These are phyloP conservation scores for Drusus annulatus DNA, from an alignment of 1,140 invertebrate species.

Conservation along the genomic window DNA sequence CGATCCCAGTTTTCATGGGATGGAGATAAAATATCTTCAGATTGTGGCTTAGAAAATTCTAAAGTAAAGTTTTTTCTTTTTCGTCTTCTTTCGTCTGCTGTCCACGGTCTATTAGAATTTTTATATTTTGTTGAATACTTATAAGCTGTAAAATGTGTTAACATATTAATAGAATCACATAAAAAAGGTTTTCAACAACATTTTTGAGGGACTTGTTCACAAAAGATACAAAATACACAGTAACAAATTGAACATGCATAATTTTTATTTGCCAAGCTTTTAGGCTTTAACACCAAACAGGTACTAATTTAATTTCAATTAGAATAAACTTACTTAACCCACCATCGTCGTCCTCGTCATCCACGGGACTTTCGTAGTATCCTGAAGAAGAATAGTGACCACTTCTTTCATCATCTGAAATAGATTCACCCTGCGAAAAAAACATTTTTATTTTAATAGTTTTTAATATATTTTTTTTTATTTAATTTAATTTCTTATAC, in stretches of 20 bases:
- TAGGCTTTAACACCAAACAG: background rate
- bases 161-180: background rate
- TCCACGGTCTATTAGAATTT: constrained; percentile 70
- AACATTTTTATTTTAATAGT: too few relatives aligned
- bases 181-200: too few relatives aligned
- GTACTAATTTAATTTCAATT: constrained; percentile 21
- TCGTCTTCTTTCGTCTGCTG: constrained; percentile 76
- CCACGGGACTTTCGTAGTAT: constrained; percentile 84
- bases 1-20: constrained; percentile 68
- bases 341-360: constrained; percentile 73
- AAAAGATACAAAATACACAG: too few relatives aligned
- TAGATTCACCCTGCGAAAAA: constrained; percentile 66
- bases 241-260: too few relatives aligned
- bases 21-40: constrained; percentile 68
- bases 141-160: constrained; percentile 63
- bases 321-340: constrained; percentile 68
- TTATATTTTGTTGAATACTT: constrained; percentile 71
- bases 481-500: too few relatives aligned
- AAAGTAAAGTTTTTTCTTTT: constrained; percentile 80
- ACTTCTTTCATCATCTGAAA: constrained; percentile 79
- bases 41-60: constrained; percentile 73
- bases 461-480: too few relatives aligned
- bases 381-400: constrained; percentile 84
- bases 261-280: too few relatives aligned
- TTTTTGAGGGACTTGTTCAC: too few relatives aligned